Evolutionary conservation across 2,888 invertebrate species (phyloP).

Genomic region (Tetropium fuscum): DNA sequence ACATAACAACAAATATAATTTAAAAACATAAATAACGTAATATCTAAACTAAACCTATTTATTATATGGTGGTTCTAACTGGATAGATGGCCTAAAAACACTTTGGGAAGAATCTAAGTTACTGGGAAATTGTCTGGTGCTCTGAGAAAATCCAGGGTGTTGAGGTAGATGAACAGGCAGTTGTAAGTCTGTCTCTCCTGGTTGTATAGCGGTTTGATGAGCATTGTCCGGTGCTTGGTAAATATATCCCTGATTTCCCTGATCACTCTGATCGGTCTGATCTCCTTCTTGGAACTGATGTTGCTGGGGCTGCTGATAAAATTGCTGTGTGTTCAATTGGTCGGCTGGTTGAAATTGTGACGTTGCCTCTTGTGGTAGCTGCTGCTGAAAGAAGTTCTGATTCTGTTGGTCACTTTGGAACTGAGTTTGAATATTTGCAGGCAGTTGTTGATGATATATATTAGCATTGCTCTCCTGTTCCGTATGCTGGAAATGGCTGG

Average conservation of each 20-base stretch:
- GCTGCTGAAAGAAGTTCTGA: constrained; percentile 27
- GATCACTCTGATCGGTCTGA: constrained; percentile 35
- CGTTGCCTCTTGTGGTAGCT: background rate
- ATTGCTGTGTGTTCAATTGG: constrained; percentile 39
- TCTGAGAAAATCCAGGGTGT: constrained; percentile 51
- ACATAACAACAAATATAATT: constrained; percentile 2
- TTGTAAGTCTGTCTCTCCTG: constrained; percentile 59
- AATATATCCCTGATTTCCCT: constrained; percentile 31
- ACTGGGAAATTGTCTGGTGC: constrained; percentile 36
- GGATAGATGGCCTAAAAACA: constrained; percentile 50
- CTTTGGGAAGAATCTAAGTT: constrained; percentile 36
- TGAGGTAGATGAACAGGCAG: constrained; percentile 58
- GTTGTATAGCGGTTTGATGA: constrained; percentile 49
- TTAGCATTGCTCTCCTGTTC: constrained; percentile 30
- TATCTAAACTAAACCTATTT: constrained; percentile 32
- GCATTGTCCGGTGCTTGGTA: constrained; percentile 37
- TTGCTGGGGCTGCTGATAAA: constrained; percentile 24
- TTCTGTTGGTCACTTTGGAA: constrained; percentile 18
- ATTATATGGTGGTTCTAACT: constrained; percentile 54
- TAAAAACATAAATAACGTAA: background rate
- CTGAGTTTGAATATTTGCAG: constrained; percentile 5
- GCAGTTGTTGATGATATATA: constrained; percentile 35
- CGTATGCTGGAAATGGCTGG: constrained; percentile 33
- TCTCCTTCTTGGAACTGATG: constrained; percentile 37
- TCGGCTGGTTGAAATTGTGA: constrained; percentile 21